Base-by-base conservation (phyloP, 2,113 vertebrate species). In the Pardalotus punctatus region DNA sequence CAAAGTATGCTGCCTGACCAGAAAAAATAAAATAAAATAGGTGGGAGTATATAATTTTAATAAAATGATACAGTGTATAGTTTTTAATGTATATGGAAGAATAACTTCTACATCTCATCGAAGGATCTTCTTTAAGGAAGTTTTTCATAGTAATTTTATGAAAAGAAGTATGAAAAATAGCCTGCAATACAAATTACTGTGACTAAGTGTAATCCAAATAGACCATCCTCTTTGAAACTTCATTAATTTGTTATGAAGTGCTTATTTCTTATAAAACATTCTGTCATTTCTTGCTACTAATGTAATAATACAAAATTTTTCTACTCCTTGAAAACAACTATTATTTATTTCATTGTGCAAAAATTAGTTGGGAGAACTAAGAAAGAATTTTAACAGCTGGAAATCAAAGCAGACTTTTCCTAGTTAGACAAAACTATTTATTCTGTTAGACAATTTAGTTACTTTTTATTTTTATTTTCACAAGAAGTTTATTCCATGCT, bases 1-100 rank as follows among this genome's bases (percentile, higher is more conserved):
- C 60, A 95, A 95, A 90, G 80, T 94, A 57, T 87, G 91, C 76
- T 95, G 96, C 81, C 81, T 97, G 83, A 95, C 90, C 73, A 96
- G 61, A 85, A 95, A 96, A 91, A 91, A 86, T 85, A 91, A 62
- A 90, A 91, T 89, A 91, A 94, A 96, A 95, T 81, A 81, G 92
- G 56, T 92, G 80, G 89, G 81, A 73, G 35, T 61, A 85, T 80
- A 50, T 33, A 92, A 66, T 91, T 94, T 97, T 94, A 91, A 90
- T 76, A 89, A 91, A 79, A 67, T 5, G 42, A 72, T 66, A 93
- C 27, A 76, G 38, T 79, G 70, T n/a, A 35, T 45, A 64, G 5
- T 58, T 88, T 66, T 70, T 54, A 60, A 66, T 93, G 74, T 42
- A 77, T 31, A 69, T 73, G 61, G 65, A 73, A 95, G 47, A 92